Conservation (phyloP, 2,113 vertebrate genomes). For the Condylura cristata region DNA sequence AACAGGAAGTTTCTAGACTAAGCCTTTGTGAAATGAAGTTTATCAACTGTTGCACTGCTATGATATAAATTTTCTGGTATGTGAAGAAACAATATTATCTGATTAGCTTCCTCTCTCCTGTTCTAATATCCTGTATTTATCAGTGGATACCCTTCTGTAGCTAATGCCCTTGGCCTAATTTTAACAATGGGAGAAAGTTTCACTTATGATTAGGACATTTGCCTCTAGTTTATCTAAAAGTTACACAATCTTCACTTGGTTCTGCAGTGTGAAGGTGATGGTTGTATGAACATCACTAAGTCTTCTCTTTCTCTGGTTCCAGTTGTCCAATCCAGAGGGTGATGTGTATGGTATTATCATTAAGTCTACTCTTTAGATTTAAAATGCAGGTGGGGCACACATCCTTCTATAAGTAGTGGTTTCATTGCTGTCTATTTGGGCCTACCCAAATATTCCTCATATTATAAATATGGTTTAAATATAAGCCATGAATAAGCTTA, state of each 20-base stretch:
- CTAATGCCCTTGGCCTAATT: conserved; percentile 68
- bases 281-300: neutral
- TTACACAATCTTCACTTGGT: neutral
- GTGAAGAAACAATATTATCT: conserved; percentile 5
- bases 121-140: conserved; percentile 69
- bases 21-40: conserved; percentile 73
- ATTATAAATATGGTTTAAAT: conserved; percentile 82
- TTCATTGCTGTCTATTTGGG: conserved; percentile 60
- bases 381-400: conserved; percentile 15
- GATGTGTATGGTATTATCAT: neutral
- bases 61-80: neutral
- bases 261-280: neutral
- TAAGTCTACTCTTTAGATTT: neutral
- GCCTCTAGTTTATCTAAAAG: conserved; percentile 22
- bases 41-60: conserved; percentile 54
- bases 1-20: conserved; percentile 97
- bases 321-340: neutral
- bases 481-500: conserved; percentile 77
- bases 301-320: neutral
- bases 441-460: conserved; percentile 72
- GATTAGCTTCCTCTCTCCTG: conserved; percentile 38
- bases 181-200: conserved; percentile 63
- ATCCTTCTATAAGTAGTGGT: conserved; percentile 49
- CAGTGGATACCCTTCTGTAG: conserved; percentile 70
- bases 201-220: conserved; percentile 55